Evolutionary conservation across 2,113 vertebrate genomes (phyloP).

Genomic region (Dryoscopus gambensis): DNA sequence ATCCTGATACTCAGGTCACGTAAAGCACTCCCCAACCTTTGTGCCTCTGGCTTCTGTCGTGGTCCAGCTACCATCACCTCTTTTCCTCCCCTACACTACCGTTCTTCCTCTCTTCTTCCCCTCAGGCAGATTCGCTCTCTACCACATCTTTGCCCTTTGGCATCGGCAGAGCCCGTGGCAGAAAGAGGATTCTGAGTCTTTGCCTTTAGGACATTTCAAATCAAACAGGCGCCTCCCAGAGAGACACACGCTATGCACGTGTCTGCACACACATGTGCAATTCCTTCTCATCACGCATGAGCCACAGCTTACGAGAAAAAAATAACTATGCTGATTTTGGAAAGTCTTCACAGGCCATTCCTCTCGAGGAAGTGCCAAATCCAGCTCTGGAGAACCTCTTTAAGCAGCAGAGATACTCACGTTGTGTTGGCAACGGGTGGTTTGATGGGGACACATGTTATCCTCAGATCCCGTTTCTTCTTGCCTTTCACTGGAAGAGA

Average conservation of each 20-base stretch:
- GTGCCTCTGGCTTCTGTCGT: not conserved
- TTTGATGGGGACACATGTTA: conserved; percentile 70
- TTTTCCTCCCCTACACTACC: not conserved
- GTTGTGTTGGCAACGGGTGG: conserved; percentile 68
- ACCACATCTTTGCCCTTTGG: not conserved
- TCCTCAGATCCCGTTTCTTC: conserved; percentile 73
- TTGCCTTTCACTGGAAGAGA: conserved; percentile 70
- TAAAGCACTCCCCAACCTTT: not conserved
- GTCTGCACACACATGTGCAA: not conserved
- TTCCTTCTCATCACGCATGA: not conserved
- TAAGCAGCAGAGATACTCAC: conserved; percentile 61
- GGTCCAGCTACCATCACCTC: not conserved
- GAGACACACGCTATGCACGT: fast-evolving
- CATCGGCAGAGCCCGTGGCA: not conserved
- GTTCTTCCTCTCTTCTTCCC: not conserved
- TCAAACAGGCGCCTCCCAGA: not conserved
- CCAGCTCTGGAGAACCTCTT: not conserved
- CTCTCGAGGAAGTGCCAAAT: not conserved
- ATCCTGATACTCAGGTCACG: fast-evolving
- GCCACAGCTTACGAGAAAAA: not conserved
- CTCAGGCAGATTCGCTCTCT: not conserved
- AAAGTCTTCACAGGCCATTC: not conserved
- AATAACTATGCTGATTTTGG: not conserved
- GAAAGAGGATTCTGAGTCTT: not conserved
- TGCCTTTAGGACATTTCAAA: not conserved